These are phyloP conservation scores for Ashinkailepas kermadecensis DNA, from an alignment of 2,888 invertebrate species.

Conservation along the genomic window DNA sequence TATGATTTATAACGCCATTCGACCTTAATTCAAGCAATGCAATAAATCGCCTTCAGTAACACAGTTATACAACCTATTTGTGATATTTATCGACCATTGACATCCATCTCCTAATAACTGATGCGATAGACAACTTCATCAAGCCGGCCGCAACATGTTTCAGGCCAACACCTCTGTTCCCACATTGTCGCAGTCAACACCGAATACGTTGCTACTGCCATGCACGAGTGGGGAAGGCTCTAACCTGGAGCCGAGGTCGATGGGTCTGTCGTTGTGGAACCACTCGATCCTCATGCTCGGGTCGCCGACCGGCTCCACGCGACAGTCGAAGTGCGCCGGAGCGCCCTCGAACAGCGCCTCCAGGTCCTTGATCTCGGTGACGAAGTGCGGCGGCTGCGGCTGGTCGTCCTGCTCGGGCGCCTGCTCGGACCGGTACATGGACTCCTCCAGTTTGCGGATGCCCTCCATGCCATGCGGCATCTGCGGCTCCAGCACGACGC, in stretches of 20 bases:
- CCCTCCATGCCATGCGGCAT: conserved; percentile 32
- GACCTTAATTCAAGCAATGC: too few species aligned
- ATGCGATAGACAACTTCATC: too few species aligned
- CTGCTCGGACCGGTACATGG: conserved; percentile 80
- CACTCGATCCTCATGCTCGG: conserved; percentile 86
- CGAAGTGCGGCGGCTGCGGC: conserved; percentile 70
- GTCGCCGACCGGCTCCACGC: conserved; percentile 88
- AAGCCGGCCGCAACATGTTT: too few species aligned
- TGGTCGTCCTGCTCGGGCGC: conserved; percentile 71
- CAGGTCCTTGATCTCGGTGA: conserved; percentile 58
- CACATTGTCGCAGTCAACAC: too few species aligned
- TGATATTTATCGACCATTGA: too few species aligned
- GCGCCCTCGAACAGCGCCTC: conserved; percentile 64
- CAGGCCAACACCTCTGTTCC: too few species aligned
- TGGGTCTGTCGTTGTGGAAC: conserved; percentile 86
- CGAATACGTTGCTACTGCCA: not conserved
- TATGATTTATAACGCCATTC: too few species aligned
- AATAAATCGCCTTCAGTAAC: too few species aligned
- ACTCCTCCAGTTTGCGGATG: conserved; percentile 81
- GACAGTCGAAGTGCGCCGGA: conserved; percentile 85
- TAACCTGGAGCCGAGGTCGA: conserved; percentile 70
- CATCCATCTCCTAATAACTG: too few species aligned
- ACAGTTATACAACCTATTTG: too few species aligned
- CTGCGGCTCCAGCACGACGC: conserved; percentile 32
- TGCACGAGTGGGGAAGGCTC: conserved; percentile 45